Evolutionary conservation across 1,140 invertebrate species (phyloP).

Genomic region (Penaeus indicus): DNA sequence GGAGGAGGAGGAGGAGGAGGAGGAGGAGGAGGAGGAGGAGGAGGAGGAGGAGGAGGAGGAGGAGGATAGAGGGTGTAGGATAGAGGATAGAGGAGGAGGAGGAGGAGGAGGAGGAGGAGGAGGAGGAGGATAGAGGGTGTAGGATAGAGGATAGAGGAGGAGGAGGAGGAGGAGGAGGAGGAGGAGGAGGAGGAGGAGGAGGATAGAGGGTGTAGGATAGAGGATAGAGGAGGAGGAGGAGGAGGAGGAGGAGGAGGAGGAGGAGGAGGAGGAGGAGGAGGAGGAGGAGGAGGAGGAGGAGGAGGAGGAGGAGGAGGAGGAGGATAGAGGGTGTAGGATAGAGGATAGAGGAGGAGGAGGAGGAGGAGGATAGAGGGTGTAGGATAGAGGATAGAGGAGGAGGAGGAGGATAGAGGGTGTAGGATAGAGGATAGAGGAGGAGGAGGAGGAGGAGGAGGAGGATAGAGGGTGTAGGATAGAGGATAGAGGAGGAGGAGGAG

Average conservation of each 20-base stretch:
- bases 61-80: conserved; percentile 1
- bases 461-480: not conserved
- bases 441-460: not conserved
- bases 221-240: not conserved
- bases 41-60: not conserved
- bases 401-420: conserved; percentile 9
- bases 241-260: not conserved
- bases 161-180: too few relatives aligned
- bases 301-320: too few relatives aligned
- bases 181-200: not conserved
- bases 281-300: not conserved
- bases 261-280: not conserved
- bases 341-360: not conserved
- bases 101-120: not conserved
- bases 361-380: too few relatives aligned
- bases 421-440: not conserved
- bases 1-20: not conserved
- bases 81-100: not conserved
- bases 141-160: too few relatives aligned
- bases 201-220: not conserved
- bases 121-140: not conserved
- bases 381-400: too few relatives aligned
- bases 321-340: not conserved
- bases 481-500: not conserved
- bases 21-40: not conserved